Percentiles rank a stretch among this genome's conserved stretches.
phyloP scores from a whole-genome alignment of 1,140 invertebrate species.

The Chymomyza costata region DNA sequence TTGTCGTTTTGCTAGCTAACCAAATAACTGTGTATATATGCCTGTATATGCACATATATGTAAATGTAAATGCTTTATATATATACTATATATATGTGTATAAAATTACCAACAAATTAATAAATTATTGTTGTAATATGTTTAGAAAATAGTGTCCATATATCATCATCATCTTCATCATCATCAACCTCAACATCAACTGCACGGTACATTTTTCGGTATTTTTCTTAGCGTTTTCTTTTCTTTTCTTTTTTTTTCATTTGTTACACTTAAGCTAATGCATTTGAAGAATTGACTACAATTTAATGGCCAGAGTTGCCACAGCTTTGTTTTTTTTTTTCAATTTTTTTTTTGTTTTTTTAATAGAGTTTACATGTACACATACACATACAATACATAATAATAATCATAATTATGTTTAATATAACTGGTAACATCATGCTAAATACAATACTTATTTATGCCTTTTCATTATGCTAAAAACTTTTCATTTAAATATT shows the following conservation, averaged over 20 bases:
- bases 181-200: slow-evolving; percentile 13
- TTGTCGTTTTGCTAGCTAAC: slow-evolving; percentile 70
- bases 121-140: slow-evolving; percentile 73
- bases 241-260: slow-evolving; percentile 22
- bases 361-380: slow-evolving; percentile 52
- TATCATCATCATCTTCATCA: slow-evolving; percentile 42
- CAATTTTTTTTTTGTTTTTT: slow-evolving; percentile 18
- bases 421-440: slow-evolving; percentile 69
- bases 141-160: slow-evolving; percentile 73
- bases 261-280: slow-evolving; percentile 50
- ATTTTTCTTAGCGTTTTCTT: slow-evolving; percentile 13
- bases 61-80: background rate
- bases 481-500: slow-evolving; percentile 26
- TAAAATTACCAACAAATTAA: slow-evolving; percentile 69
- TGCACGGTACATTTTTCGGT: slow-evolving; percentile 12
- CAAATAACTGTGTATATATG: slow-evolving; percentile 65
- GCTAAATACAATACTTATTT: slow-evolving; percentile 64
- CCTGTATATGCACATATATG: slow-evolving; percentile 51
- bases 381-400: slow-evolving; percentile 68
- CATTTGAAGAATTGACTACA: slow-evolving; percentile 69
- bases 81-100: slow-evolving; percentile 42
- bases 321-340: slow-evolving; percentile 41
- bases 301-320: slow-evolving; percentile 68
- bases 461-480: slow-evolving; percentile 34
- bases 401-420: slow-evolving; percentile 64